A percentile compares a stretch with the other conserved stretches of the same genome.
Evolutionary conservation across 2,888 invertebrate genomes (phyloP).

Genomic region (Dryomyza anilis): DNA sequence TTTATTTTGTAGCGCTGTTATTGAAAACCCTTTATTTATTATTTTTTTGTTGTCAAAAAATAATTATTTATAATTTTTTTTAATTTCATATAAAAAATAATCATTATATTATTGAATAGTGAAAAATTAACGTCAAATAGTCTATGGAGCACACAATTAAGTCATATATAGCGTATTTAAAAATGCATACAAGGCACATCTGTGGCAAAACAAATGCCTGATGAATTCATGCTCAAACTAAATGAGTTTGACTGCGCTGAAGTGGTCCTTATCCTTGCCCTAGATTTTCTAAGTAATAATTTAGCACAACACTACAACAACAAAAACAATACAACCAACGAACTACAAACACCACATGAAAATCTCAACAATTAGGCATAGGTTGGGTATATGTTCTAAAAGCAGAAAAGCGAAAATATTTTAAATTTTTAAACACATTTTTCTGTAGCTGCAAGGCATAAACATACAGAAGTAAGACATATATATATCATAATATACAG

Average conservation of each 20-base stretch:
- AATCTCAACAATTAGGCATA: neutral
- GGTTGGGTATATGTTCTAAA: too few species aligned
- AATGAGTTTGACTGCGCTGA: neutral
- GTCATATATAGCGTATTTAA: too few species aligned
- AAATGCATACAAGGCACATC: too few species aligned
- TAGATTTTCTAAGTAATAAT: constrained; percentile 32
- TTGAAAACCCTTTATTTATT: too few species aligned
- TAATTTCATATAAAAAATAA: too few species aligned
- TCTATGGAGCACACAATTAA: too few species aligned
- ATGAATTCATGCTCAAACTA: neutral
- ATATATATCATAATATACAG: neutral
- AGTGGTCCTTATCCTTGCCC: constrained; percentile 33
- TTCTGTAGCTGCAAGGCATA: constrained; percentile 1
- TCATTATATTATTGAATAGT: too few species aligned
- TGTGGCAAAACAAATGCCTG: too few species aligned
- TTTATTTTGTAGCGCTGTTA: too few species aligned
- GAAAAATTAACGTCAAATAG: too few species aligned
- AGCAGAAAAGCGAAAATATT: neutral
- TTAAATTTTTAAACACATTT: constrained; percentile 17
- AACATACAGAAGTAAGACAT: neutral
- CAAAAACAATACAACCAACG: neutral
- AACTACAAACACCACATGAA: constrained; percentile 6
- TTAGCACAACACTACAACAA: constrained; percentile 17
- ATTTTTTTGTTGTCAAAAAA: too few species aligned
- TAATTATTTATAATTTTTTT: too few species aligned